Percentiles rank a stretch among this genome's conserved stretches.
phyloP scores from a whole-genome alignment of 2,797 vertebrate species.

The Rhinogobio ventralis region DNA sequence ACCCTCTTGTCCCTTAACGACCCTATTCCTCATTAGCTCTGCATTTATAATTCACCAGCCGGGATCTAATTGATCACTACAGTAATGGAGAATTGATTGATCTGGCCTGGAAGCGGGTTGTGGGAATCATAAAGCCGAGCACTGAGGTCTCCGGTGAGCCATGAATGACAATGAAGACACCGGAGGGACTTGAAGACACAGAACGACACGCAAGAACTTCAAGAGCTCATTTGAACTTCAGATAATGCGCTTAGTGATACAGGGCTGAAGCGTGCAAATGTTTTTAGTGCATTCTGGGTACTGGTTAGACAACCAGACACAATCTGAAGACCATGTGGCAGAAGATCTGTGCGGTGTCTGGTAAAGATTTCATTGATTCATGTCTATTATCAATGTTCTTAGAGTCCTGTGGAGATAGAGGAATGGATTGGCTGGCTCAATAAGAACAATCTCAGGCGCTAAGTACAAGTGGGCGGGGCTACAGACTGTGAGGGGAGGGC shows the following conservation, averaged over 20 bases:
- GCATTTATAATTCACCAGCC: constrained; percentile 78
- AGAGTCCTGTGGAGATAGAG: constrained; percentile 53
- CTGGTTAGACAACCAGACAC: background rate
- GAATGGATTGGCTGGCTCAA: constrained; percentile 69
- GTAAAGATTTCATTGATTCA: constrained; percentile 70
- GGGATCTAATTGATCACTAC: constrained; percentile 74
- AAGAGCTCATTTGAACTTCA: constrained; percentile 11
- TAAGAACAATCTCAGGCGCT: constrained; percentile 66
- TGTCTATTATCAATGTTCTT: constrained; percentile 67
- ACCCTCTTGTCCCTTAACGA: constrained; percentile 25
- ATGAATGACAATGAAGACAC: constrained; percentile 56
- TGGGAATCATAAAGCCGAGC: constrained; percentile 69
- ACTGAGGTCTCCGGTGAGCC: constrained; percentile 51
- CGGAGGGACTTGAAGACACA: background rate
- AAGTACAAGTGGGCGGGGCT: constrained; percentile 54
- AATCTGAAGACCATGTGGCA: constrained; percentile 31
- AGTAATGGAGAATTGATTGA: constrained; percentile 81
- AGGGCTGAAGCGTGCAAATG: background rate
- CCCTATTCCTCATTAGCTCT: constrained; percentile 67
- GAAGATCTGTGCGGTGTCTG: constrained; percentile 61
- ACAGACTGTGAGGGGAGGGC: constrained; percentile 16
- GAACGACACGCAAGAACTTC: background rate
- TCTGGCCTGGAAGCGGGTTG: constrained; percentile 64
- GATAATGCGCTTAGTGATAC: background rate
- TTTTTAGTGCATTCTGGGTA: constrained; percentile 1